Conservation (phyloP, 2,797 vertebrate genomes). For the Vespertilio murinus region DNA sequence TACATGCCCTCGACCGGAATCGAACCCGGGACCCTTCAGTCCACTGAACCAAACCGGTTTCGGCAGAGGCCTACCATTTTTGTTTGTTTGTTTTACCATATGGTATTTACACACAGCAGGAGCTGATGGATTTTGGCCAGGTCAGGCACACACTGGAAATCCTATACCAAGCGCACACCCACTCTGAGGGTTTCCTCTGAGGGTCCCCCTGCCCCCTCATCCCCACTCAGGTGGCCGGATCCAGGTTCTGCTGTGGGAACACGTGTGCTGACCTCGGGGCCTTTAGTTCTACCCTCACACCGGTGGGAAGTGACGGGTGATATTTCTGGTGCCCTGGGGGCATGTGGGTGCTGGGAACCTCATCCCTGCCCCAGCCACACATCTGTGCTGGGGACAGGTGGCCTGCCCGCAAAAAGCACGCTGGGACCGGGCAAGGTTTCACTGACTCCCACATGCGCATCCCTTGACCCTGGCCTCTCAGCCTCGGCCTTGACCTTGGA, state of each 20-base stretch:
- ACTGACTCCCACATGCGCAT: fast-evolving
- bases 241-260: not conserved
- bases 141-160: not conserved
- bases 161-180: fast-evolving
- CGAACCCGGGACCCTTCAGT: no score
- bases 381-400: not conserved
- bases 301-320: no score
- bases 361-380: fast-evolving
- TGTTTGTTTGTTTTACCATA: not conserved
- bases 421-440: not conserved
- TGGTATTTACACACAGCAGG: not conserved
- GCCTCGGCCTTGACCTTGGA: fast-evolving
- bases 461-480: not conserved
- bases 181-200: not conserved
- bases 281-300: not conserved
- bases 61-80: not conserved
- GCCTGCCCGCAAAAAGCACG: not conserved
- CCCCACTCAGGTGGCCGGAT: no score
- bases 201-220: no score
- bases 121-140: not conserved
- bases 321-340: not conserved
- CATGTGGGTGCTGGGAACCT: no score
- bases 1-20: no score
- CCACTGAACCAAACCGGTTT: no score
- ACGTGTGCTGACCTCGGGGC: fast-evolving